phyloP scores from a whole-genome alignment of 1,140 invertebrate genomes.

The Dinoponera quadriceps region DNA sequence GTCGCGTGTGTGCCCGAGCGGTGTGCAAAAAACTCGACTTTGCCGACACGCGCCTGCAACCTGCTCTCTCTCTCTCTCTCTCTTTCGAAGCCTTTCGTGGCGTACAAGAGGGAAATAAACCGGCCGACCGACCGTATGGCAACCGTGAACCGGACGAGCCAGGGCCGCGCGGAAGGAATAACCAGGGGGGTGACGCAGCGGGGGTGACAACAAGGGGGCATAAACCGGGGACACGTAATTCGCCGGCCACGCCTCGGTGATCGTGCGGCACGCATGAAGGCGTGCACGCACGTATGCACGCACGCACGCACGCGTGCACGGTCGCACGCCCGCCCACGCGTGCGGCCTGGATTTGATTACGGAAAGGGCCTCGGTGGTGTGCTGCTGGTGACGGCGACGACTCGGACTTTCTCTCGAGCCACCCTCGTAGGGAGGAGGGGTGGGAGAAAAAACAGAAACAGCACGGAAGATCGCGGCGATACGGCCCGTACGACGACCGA shows the following conservation, averaged over 20 bases:
- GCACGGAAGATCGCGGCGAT: constrained; percentile 4
- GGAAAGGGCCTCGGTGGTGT: constrained; percentile 23
- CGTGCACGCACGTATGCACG: constrained; percentile 8
- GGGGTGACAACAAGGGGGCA: constrained; percentile 35
- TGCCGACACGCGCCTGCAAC: constrained; percentile 47
- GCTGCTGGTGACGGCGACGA: no score
- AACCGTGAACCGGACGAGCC: constrained; percentile 48
- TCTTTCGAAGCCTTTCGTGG: constrained; percentile 43
- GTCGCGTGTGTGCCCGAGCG: constrained; percentile 22
- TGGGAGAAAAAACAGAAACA: neutral
- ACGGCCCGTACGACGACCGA: neutral
- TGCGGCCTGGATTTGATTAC: constrained; percentile 64
- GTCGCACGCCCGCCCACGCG: constrained; percentile 24
- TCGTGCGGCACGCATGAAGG: constrained; percentile 61
- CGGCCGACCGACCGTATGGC: constrained; percentile 40
- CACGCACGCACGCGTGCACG: neutral
- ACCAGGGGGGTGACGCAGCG: neutral
- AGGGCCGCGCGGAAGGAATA: constrained; percentile 48
- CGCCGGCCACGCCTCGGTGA: constrained; percentile 72
- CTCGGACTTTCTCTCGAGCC: neutral
- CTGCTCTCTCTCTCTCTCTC: neutral
- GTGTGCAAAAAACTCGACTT: neutral
- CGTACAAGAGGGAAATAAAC: neutral
- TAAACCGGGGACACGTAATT: constrained; percentile 73
- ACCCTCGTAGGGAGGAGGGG: constrained; percentile 4